These are phyloP conservation scores for Telmatherina bonti DNA, from an alignment of 2,797 vertebrate genomes.

Conservation along the genomic window DNA sequence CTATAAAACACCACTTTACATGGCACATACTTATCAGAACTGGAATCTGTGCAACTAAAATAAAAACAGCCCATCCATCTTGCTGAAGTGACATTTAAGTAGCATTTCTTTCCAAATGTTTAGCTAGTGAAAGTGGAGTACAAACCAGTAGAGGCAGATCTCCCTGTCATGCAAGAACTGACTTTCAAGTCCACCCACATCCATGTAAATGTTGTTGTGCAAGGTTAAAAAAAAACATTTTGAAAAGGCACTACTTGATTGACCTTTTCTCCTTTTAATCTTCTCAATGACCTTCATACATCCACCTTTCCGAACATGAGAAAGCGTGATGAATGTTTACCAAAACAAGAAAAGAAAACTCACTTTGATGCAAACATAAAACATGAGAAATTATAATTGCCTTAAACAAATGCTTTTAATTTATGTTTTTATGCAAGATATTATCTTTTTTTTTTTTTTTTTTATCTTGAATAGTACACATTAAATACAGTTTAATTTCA, in stretches of 20 bases:
- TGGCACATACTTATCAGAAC: no score
- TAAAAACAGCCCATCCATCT: neutral
- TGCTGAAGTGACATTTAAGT: neutral
- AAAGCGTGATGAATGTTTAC: neutral
- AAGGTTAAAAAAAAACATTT: neutral
- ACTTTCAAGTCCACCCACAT: conserved; percentile 21
- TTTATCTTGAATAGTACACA: neutral
- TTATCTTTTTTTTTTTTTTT: no score
- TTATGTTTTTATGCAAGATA: no score
- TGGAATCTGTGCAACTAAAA: neutral
- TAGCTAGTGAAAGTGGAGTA: neutral
- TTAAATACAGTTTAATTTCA: neutral
- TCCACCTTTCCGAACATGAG: conserved; percentile 19
- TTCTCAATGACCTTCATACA: conserved; percentile 37
- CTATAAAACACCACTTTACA: neutral
- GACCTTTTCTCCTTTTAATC: conserved; percentile 26
- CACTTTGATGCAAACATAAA: neutral
- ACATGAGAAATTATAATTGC: neutral
- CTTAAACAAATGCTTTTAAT: neutral
- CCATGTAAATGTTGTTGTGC: conserved; percentile 1
- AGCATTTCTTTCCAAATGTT: neutral
- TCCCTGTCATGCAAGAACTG: conserved; percentile 7
- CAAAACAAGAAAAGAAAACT: conserved; percentile 2
- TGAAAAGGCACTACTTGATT: conserved; percentile 7
- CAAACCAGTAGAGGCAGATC: conserved; percentile 9